These are phyloP conservation scores for Microcebus lehilahytsara DNA, from an alignment of 2,113 vertebrate species.

Conservation along the genomic window DNA sequence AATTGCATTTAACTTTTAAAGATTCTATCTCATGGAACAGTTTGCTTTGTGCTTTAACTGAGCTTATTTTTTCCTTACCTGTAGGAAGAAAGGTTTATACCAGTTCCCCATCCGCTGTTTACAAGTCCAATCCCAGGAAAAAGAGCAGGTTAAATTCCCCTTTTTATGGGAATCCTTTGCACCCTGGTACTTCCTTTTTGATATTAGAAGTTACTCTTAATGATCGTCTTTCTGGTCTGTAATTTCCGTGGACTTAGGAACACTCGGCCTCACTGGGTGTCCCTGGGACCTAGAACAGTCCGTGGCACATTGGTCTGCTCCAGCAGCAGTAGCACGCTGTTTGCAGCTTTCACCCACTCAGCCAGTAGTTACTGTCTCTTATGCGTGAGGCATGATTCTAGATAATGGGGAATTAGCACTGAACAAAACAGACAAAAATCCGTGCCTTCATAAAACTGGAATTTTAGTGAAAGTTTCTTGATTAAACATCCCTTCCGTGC, in stretches of 20 bases:
- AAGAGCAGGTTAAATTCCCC: background rate
- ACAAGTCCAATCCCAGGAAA: background rate
- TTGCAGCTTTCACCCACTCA: fast-evolving
- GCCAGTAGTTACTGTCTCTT: too few species aligned
- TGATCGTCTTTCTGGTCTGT: background rate
- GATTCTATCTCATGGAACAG: background rate
- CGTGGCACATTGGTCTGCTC: fast-evolving
- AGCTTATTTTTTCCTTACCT: background rate
- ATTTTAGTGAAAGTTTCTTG: background rate
- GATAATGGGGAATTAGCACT: background rate
- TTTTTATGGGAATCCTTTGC: background rate
- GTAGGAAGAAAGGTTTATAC: fast-evolving
- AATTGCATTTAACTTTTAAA: background rate
- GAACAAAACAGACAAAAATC: background rate
- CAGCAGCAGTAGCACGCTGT: fast-evolving
- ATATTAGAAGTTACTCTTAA: fast-evolving
- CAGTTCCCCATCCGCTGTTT: background rate
- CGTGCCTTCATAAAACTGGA: background rate
- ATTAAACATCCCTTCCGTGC: background rate
- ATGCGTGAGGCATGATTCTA: fast-evolving
- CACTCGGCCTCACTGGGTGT: fast-evolving
- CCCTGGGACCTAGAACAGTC: too few species aligned
- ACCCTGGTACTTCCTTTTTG: background rate
- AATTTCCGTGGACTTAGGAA: background rate
- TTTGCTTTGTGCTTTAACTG: background rate